These are phyloP conservation scores for Neelides sp. DNA, from an alignment of 1,140 invertebrate species.

Conservation along the genomic window DNA sequence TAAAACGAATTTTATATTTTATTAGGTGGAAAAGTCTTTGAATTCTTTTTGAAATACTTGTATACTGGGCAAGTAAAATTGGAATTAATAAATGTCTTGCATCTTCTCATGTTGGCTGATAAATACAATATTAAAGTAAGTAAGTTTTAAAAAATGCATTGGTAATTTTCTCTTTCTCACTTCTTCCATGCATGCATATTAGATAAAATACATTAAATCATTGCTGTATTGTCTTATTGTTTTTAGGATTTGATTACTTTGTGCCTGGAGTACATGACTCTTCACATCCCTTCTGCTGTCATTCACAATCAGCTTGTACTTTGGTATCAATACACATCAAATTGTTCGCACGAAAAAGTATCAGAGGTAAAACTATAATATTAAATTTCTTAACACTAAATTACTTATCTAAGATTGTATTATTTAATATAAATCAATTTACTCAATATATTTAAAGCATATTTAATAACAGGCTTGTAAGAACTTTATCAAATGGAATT, in stretches of 20 bases:
- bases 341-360: constrained; percentile 64
- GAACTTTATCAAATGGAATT: constrained; percentile 84
- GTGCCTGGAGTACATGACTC: constrained; percentile 75
- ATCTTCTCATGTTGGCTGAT: constrained; percentile 73
- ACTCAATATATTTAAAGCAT: no score
- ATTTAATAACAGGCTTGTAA: constrained; percentile 46
- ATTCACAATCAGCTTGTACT: constrained; percentile 64
- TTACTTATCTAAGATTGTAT: neutral
- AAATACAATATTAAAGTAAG: constrained; percentile 81
- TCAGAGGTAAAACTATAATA: constrained; percentile 42
- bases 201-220: neutral
- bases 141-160: constrained; percentile 12
- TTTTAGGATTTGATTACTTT: constrained; percentile 61
- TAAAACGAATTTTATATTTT: no score
- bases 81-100: constrained; percentile 65
- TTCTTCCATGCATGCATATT: neutral
- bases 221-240: constrained; percentile 12
- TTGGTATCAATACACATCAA: constrained; percentile 78
- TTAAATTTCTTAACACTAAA: constrained; percentile 16
- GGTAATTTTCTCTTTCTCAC: neutral
- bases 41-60: constrained; percentile 79
- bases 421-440: no score
- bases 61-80: constrained; percentile 83
- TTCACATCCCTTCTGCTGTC: constrained; percentile 70
- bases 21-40: constrained; percentile 68